Evolutionary conservation across 2,888 invertebrate genomes (phyloP), one percentile per base, ranked within the genome.

Genomic region (Hololepta plana): DNA sequence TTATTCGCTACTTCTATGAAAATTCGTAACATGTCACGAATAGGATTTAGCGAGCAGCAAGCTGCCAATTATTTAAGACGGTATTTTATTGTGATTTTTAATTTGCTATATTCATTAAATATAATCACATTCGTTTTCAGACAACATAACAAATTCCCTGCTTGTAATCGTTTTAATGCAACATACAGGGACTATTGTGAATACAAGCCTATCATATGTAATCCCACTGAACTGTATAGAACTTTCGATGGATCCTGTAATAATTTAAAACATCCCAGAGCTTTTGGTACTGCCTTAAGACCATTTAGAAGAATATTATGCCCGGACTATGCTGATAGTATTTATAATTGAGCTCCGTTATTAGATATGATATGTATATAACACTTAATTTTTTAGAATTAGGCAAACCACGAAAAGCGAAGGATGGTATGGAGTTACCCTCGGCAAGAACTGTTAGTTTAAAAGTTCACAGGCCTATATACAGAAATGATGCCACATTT

Each of bases 231-330:
- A n/a, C n/a, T n/a, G n/a, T 85, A 73, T 46, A 57, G 85, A 10
- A 61, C 60, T 1, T 59, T 65, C 17, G 72, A 80, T 38, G 87
- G 85, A 0, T 64, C 65, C 3, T 87, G 87, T 47, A 87, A 87
- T 46, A 80, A 76, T 47, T 47, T 71, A 30, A 39, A 56, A 5
- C 55, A 75, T 36, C 69, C 73, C 0, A 46, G 58, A n/a, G 52
- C 54, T 3, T 75, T 65, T 60, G 87, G 87, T 0, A 68, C 72
- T 0, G 64, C 77, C 0, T 68, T 72, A 45, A 67, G 63, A n/a
- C 74, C 80, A 0, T 85, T 76, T 39, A 60, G 75, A 28, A 64
- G 81, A 43, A 62, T 67, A n/a, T 46, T 85, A 4, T 66, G 72
- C 0, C 67, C 84, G 1, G 70, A 68, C 42, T 87, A 85, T 46